Evolutionary conservation across 2,888 invertebrate species (phyloP), one percentile per base, ranked within the genome.

Genomic region (Polia nebulosa): DNA sequence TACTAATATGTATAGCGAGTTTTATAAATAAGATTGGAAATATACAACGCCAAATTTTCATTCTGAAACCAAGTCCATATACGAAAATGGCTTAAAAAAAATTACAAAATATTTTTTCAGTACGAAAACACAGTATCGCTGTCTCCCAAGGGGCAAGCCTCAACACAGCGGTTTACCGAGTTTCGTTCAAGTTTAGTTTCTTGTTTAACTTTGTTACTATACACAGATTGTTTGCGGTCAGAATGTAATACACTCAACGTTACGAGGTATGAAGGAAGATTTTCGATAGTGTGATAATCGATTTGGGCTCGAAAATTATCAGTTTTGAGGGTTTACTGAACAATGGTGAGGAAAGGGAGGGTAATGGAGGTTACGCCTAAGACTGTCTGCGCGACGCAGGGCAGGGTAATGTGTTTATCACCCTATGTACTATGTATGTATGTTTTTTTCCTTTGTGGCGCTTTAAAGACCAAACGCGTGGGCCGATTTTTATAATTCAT

Each of bases 141-240:
- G 4, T 57, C 49, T 67, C 75, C 58, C 78, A 51, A 45, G 59
- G 34, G 76, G 34, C 47, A n/a, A 13, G 51, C 44, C 49, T 56
- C 53, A 62, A 68, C 68, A 71, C 52, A 22, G 64, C 51, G 62
- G 70, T 66, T 80, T 64, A 64, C 51, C 32, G 49, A 82, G 71
- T 73, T 82, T 52, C 27, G 52, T 73, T 27, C 55, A 55, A 76
- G 72, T 72, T 63, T 25, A 55, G 81, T 59, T 78, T 81, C 71
- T 78, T 70, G 64, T 58, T 51, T 75, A 83, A 82, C 83, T 82
- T 83, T 72, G 78, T 82, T 78, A 67, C 68, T 75, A 67, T 61
- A 75, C 64, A 72, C 67, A 76, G 83, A 80, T 81, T 82, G 83
- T 83, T 78, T 71, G 76, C 39, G 76, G 78, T 58, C 41, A 57